Conservation (phyloP, 2,797 vertebrate species). For the Pteronotus mesoamericanus region DNA sequence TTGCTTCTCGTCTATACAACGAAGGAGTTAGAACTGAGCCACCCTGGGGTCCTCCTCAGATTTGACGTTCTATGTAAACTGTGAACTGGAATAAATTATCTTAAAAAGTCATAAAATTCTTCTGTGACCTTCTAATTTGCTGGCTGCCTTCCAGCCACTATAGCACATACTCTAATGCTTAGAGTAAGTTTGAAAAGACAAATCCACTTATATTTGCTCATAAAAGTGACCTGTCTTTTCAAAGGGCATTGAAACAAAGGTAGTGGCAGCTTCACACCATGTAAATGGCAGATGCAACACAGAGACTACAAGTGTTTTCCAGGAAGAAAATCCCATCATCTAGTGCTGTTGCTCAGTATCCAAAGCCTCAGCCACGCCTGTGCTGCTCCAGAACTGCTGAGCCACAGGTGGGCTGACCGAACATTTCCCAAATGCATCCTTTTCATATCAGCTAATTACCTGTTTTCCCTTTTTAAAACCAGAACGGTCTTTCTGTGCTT, state of each 20-base stretch:
- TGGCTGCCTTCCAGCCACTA: background rate
- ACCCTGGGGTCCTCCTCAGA: background rate
- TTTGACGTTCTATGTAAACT: background rate
- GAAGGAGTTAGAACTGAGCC: background rate
- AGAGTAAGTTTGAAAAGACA: background rate
- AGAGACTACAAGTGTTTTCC: background rate
- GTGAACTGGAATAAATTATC: constrained; percentile 21
- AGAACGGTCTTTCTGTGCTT: background rate
- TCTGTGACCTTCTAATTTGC: background rate
- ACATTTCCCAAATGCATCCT: background rate
- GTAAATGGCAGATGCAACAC: background rate
- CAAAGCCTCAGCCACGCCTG: background rate
- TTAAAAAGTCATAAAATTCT: background rate
- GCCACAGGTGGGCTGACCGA: fast-evolving
- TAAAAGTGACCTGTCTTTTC: background rate
- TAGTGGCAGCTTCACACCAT: background rate
- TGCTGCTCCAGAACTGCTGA: background rate
- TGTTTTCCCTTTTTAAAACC: background rate
- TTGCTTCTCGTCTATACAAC: background rate
- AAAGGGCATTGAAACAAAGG: background rate
- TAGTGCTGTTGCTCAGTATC: background rate
- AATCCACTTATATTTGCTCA: background rate
- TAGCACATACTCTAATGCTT: background rate
- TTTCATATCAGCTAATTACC: background rate
- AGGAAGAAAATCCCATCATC: no score